Conservation (phyloP, 1,140 invertebrate genomes). For the Drosophila melanogaster region Release_6_plus_ISO1_MT NT_033777.3:31357501-31358000, state of each 20-base stretch:
- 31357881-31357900: conserved; percentile 71
- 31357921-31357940: conserved; percentile 62
- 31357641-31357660: conserved; percentile 43
- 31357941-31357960: conserved; percentile 30
- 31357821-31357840: conserved; percentile 54
- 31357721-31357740: conserved; percentile 75
- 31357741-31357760: conserved; percentile 65
- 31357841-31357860: conserved; percentile 55
- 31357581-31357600: conserved; percentile 75
- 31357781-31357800: conserved; percentile 74
- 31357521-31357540: conserved; percentile 74
- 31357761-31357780: conserved; percentile 66
- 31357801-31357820: conserved; percentile 77
- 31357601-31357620: conserved; percentile 11
- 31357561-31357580: conserved; percentile 81
- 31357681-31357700: conserved; percentile 1
- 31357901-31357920: conserved; percentile 19
- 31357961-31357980: conserved; percentile 69
- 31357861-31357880: conserved; percentile 69
- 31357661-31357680: conserved; percentile 70
- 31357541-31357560: conserved; percentile 75
- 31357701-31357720: conserved; percentile 4
- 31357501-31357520: conserved; percentile 62
- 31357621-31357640: conserved; percentile 23
- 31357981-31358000: conserved; percentile 31